Conservation (phyloP, 2,888 invertebrate species). For the Tortricodes alternella region DNA sequence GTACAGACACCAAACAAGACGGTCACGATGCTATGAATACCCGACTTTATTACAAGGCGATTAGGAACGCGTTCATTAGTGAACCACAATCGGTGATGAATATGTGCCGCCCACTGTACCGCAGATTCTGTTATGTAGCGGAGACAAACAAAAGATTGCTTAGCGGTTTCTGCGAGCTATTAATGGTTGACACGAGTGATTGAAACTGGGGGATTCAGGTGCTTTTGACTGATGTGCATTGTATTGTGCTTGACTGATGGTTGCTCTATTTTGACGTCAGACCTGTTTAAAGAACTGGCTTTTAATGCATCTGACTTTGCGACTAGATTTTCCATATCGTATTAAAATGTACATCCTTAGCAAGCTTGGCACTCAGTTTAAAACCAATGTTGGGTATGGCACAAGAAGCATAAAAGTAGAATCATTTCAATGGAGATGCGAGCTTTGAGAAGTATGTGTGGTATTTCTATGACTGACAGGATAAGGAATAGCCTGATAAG, state of each 20-base stretch:
- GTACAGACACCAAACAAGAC: slow-evolving; percentile 17
- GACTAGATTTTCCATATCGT: too few relatives aligned
- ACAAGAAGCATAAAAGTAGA: too few relatives aligned
- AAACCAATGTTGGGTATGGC: too few relatives aligned
- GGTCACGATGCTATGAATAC: slow-evolving; percentile 11
- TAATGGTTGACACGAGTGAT: slow-evolving; percentile 23
- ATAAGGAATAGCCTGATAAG: too few relatives aligned
- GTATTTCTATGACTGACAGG: too few relatives aligned
- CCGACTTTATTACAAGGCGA: not conserved
- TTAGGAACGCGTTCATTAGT: not conserved
- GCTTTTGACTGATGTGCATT: too few relatives aligned
- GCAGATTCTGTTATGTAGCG: slow-evolving; percentile 18
- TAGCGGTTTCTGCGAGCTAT: slow-evolving; percentile 28
- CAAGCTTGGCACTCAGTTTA: too few relatives aligned
- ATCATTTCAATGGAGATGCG: too few relatives aligned
- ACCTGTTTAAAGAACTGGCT: too few relatives aligned
- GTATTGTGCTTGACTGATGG: not conserved
- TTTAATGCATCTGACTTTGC: too few relatives aligned
- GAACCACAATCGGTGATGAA: not conserved
- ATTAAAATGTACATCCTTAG: too few relatives aligned
- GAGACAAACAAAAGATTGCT: slow-evolving; percentile 33
- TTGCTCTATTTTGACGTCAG: not conserved
- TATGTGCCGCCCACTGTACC: not conserved
- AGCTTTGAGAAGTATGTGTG: too few relatives aligned
- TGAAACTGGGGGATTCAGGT: slow-evolving; percentile 12